phyloP scores from a whole-genome alignment of 2,113 vertebrate genomes.

The Clupea harengus region DNA sequence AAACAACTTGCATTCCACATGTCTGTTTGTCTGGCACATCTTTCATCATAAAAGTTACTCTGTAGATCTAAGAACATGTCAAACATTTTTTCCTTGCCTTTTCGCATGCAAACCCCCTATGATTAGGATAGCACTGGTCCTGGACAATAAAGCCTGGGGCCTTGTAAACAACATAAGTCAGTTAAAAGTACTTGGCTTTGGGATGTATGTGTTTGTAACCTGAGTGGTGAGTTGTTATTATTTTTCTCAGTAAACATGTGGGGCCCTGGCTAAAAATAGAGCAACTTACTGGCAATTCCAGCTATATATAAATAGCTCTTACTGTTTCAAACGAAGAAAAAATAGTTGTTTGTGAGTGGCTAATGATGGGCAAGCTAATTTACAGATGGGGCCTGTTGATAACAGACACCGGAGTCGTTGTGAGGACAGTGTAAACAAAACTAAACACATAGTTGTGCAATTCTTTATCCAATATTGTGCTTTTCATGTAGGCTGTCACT shows the following conservation, averaged over 20 bases:
- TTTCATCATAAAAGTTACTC: conserved; percentile 1
- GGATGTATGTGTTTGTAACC: background rate
- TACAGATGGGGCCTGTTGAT: background rate
- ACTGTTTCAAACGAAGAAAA: background rate
- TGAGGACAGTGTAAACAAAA: background rate
- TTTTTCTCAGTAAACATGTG: background rate
- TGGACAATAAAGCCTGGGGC: background rate
- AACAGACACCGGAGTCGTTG: background rate
- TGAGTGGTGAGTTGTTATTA: background rate
- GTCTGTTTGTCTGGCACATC: background rate
- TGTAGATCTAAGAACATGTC: background rate
- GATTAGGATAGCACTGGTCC: background rate
- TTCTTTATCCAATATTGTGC: background rate
- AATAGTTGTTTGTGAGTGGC: background rate
- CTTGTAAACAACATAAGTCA: background rate
- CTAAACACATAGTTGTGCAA: background rate
- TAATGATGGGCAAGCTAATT: background rate
- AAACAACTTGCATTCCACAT: conserved; percentile 56
- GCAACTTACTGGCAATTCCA: background rate
- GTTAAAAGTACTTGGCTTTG: background rate
- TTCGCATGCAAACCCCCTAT: background rate
- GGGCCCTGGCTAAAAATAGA: background rate
- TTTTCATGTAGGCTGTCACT: background rate
- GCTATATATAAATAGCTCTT: background rate
- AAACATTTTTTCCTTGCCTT: conserved; percentile 3